These are phyloP conservation scores for Diplodus sargus DNA, from an alignment of 2,797 vertebrate species.

Conservation along the genomic window DNA sequence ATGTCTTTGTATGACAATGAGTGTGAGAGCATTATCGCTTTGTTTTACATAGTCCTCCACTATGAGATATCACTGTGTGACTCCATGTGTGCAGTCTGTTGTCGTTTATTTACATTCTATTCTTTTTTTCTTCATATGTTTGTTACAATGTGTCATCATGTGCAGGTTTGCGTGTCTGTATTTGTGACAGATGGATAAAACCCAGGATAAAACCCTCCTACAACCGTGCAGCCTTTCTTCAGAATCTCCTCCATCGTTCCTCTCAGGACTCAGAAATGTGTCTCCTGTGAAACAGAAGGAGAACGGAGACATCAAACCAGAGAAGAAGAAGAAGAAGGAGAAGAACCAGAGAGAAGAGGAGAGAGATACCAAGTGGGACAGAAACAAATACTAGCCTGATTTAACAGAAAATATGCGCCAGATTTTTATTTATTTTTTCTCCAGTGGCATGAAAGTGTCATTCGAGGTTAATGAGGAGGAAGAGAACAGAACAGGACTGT, in stretches of 20 bases:
- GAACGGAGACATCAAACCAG: conserved; percentile 20
- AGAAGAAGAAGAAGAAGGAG: neutral
- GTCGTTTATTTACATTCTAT: neutral
- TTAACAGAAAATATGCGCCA: conserved; percentile 11
- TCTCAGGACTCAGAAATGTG: conserved; percentile 69
- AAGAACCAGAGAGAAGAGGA: neutral
- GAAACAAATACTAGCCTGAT: neutral
- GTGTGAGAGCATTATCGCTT: neutral
- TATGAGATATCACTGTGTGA: neutral
- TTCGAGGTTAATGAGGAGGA: conserved; percentile 25
- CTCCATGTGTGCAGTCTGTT: neutral
- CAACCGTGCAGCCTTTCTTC: conserved; percentile 14
- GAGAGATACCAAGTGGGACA: conserved; percentile 1
- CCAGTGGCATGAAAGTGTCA: neutral
- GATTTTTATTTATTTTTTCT: conserved; percentile 2
- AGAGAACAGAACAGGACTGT: neutral
- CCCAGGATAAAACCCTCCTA: conserved; percentile 24
- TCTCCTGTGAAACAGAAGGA: conserved; percentile 66
- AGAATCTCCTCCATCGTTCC: conserved; percentile 16
- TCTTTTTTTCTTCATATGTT: neutral
- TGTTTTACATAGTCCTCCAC: neutral
- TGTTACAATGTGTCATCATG: neutral
- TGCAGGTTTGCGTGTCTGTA: conserved; percentile 4
- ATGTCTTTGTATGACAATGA: neutral
- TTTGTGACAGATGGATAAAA: conserved; percentile 8